A percentile compares a stretch with the other conserved stretches of the same genome.
Conservation (phyloP, 2,113 vertebrate species). For the Ascaphus truei region DNA sequence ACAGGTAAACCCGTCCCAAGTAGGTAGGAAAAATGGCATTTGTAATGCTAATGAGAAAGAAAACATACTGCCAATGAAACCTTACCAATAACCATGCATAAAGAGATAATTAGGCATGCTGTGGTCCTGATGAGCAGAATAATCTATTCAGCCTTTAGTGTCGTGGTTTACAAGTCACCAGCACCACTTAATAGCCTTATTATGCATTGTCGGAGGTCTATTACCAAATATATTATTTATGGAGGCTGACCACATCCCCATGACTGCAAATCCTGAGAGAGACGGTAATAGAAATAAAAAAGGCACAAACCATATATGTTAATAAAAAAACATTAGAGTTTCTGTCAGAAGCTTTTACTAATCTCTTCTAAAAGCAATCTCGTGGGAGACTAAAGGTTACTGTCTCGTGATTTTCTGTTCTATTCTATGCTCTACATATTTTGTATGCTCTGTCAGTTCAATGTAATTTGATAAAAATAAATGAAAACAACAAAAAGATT, state of each 20-base stretch:
- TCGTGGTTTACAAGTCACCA: no score
- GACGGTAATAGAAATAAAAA: slow-evolving; percentile 18
- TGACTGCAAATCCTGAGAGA: not conserved
- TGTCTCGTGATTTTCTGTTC: not conserved
- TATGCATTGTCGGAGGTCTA: not conserved
- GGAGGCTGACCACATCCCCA: not conserved
- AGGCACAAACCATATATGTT: not conserved
- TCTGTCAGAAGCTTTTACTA: slow-evolving; percentile 1
- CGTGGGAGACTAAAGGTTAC: not conserved
- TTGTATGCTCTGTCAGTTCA: not conserved
- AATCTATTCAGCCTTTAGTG: not conserved
- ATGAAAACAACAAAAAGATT: slow-evolving; percentile 25
- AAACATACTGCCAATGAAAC: no score
- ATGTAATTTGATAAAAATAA: slow-evolving; percentile 7
- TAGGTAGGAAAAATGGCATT: no score
- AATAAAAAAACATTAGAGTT: slow-evolving; percentile 4
- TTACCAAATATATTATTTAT: not conserved
- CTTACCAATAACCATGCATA: no score
- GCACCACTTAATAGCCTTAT: not conserved
- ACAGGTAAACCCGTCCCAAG: no score
- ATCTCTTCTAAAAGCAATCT: slow-evolving; percentile 26
- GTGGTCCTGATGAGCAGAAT: not conserved
- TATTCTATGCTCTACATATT: not conserved
- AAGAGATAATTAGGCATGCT: no score
- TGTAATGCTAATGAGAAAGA: no score